phyloP scores from a whole-genome alignment of 2,797 vertebrate genomes.

The Tokudaia tokunoshimensis region DNA sequence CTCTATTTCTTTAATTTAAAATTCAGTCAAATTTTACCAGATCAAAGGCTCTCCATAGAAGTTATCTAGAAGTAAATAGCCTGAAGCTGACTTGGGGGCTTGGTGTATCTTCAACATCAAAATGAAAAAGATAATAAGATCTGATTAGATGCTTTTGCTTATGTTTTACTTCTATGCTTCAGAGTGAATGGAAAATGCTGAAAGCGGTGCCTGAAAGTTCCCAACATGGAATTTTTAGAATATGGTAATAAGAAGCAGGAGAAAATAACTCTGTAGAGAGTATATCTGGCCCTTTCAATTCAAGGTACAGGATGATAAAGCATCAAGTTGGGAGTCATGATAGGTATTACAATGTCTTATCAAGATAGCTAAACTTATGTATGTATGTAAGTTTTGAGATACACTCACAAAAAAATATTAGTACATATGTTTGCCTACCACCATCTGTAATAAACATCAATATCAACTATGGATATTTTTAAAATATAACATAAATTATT shows the following conservation, averaged over 20 bases:
- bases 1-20: slow-evolving; percentile 21
- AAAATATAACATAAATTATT: background rate
- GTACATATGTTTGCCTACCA: background rate
- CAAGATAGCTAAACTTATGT: background rate
- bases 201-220: background rate
- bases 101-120: background rate
- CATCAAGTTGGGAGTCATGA: background rate
- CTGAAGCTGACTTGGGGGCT: background rate
- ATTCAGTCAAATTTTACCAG: background rate
- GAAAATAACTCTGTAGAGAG: background rate
- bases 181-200: background rate
- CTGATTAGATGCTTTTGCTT: background rate
- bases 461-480: background rate
- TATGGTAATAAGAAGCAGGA: background rate
- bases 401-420: background rate
- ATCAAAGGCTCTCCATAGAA: background rate
- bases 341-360: background rate
- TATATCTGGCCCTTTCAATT: background rate
- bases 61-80: background rate
- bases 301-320: background rate
- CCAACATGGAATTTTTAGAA: background rate
- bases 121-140: background rate
- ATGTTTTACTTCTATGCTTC: background rate
- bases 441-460: background rate
- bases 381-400: background rate